Percentiles rank a stretch among this genome's conserved stretches.
These are phyloP conservation scores for Paramuricea clavata DNA, from an alignment of 92 coral and sea anemone genomes.

Conservation along the genomic window DNA sequence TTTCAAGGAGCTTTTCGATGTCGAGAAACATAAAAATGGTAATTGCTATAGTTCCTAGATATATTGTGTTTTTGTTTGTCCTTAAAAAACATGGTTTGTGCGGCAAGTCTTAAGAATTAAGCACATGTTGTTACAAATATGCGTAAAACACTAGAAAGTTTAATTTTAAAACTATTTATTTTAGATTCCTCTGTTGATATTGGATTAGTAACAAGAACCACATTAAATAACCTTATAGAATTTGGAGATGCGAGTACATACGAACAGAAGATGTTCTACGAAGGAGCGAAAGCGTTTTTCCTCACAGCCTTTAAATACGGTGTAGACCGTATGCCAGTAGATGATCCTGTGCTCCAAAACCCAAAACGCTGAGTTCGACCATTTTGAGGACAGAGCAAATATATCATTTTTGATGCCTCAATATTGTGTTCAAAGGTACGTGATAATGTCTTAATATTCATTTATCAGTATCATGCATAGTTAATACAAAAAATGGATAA, in stretches of 20 bases:
- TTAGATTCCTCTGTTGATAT: slow-evolving; percentile 72
- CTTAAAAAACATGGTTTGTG: not conserved
- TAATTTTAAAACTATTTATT: slow-evolving; percentile 5
- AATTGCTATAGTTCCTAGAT: not conserved
- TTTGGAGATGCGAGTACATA: slow-evolving; percentile 64
- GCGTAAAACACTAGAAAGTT: not conserved
- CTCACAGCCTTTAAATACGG: slow-evolving; percentile 59
- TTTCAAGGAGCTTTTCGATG: slow-evolving; percentile 65
- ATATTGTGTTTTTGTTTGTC: too few species aligned
- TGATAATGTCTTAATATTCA: not conserved
- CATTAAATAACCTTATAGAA: slow-evolving; percentile 59
- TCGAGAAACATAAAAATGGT: slow-evolving; percentile 57
- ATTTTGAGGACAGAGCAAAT: slow-evolving; percentile 60
- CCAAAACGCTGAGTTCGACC: slow-evolving; percentile 61
- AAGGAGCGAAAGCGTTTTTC: slow-evolving; percentile 66
- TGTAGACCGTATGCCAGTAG: slow-evolving; percentile 61
- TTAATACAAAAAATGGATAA: not conserved
- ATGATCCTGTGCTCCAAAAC: slow-evolving; percentile 71
- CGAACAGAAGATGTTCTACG: slow-evolving; percentile 61
- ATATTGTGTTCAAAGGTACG: slow-evolving; percentile 65
- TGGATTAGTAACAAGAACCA: slow-evolving; percentile 68
- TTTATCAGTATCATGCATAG: not conserved
- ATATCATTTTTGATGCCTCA: slow-evolving; percentile 47
- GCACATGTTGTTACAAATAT: not conserved
- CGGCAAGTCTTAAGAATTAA: not conserved